Evolutionary conservation across 2,797 vertebrate species (phyloP).

Genomic region (Borostomias antarcticus): DNA sequence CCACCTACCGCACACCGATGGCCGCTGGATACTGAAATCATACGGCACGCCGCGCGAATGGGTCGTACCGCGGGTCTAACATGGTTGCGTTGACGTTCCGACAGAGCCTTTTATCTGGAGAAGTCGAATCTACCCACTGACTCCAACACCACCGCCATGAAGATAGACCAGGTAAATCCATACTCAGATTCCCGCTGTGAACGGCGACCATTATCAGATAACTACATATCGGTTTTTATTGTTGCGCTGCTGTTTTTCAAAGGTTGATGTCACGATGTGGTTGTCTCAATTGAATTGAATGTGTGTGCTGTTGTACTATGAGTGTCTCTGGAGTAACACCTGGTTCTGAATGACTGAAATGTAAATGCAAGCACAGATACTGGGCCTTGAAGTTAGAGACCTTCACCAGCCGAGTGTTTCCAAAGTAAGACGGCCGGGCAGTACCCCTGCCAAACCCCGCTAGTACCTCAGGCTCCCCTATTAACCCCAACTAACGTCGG

Average conservation of each 20-base stretch:
- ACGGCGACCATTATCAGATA: no score
- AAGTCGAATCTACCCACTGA: constrained; percentile 95
- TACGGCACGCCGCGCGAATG: no score
- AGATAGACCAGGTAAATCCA: constrained; percentile 98
- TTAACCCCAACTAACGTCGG: constrained; percentile 69
- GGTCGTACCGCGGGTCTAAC: no score
- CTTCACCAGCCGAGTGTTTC: constrained; percentile 70
- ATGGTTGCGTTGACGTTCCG: constrained; percentile 30
- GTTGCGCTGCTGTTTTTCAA: background rate
- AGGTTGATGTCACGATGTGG: background rate
- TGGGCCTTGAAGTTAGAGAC: constrained; percentile 79
- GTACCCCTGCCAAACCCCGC: background rate
- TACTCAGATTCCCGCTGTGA: no score
- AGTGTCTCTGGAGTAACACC: constrained; percentile 45
- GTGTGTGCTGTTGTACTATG: constrained; percentile 26
- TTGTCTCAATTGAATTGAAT: background rate
- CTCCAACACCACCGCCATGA: constrained; percentile 91
- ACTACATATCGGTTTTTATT: no score
- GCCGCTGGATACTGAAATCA: no score
- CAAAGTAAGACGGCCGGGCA: constrained; percentile 70
- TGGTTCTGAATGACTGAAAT: constrained; percentile 68
- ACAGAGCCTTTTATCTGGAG: constrained; percentile 96
- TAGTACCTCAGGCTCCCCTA: constrained; percentile 43
- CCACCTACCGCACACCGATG: no score
- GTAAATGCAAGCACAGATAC: constrained; percentile 79